These are phyloP conservation scores for Deroplatys truncata DNA, from an alignment of 2,888 invertebrate genomes.

Conservation along the genomic window DNA sequence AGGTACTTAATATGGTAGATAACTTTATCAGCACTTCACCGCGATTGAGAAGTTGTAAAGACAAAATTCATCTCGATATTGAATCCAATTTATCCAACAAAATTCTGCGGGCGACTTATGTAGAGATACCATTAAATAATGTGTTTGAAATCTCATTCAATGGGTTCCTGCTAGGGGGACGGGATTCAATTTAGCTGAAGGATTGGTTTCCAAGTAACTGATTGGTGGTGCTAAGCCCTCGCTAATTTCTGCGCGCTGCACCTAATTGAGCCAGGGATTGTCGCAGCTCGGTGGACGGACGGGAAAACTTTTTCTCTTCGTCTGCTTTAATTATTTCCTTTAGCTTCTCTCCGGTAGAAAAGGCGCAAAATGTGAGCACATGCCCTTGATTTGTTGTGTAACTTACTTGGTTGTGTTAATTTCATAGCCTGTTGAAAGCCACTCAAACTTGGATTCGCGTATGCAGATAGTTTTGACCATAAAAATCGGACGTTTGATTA, in stretches of 20 bases:
- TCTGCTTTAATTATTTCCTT: not conserved
- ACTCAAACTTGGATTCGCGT: too few relatives aligned
- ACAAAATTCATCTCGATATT: not conserved
- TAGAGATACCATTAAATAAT: not conserved
- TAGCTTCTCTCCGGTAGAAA: not conserved
- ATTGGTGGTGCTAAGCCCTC: not conserved
- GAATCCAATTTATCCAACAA: not conserved
- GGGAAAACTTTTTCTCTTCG: not conserved
- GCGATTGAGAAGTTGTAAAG: not conserved
- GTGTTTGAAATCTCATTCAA: not conserved
- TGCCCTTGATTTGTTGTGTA: too few relatives aligned
- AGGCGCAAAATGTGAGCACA: too few relatives aligned
- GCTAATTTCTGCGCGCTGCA: not conserved
- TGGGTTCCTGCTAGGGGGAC: not conserved
- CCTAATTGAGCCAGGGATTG: not conserved
- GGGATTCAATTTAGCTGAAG: not conserved
- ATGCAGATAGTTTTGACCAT: too few relatives aligned
- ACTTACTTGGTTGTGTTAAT: too few relatives aligned
- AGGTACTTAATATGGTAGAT: too few relatives aligned
- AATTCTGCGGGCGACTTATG: not conserved
- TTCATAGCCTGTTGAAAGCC: too few relatives aligned
- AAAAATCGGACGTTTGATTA: too few relatives aligned
- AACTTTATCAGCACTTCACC: not conserved
- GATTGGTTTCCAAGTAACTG: not conserved
- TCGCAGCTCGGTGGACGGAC: not conserved